Percentiles rank a stretch among this genome's conserved stretches.
phyloP scores from a whole-genome alignment of 2,797 vertebrate genomes.

The Neostethus bicornis region DNA sequence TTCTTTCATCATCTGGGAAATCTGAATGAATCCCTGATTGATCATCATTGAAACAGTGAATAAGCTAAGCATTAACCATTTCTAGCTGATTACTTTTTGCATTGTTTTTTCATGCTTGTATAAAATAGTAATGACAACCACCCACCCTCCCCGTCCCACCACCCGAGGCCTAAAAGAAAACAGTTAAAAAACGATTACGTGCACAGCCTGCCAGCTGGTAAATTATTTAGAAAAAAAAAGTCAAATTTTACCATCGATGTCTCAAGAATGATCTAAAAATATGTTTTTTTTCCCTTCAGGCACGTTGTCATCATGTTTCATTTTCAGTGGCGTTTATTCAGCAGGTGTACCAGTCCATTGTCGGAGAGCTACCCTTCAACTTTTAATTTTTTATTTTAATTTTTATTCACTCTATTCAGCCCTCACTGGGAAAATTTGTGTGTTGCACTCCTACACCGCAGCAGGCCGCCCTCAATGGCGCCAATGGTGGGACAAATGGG shows the following conservation, averaged over 20 bases:
- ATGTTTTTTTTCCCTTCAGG: neutral
- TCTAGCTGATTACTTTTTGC: constrained; percentile 25
- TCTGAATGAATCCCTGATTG: constrained; percentile 21
- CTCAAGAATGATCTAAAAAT: constrained; percentile 1
- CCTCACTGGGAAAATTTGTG: too few relatives aligned
- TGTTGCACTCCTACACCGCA: too few relatives aligned
- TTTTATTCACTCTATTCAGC: too few relatives aligned
- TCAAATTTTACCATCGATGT: neutral
- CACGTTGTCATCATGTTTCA: neutral
- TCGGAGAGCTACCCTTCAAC: too few relatives aligned
- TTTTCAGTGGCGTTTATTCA: neutral
- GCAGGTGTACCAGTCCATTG: too few relatives aligned
- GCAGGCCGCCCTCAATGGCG: too few relatives aligned
- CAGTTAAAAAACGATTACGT: constrained; percentile 6
- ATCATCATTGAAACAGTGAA: constrained; percentile 24
- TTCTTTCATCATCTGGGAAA: constrained; percentile 13
- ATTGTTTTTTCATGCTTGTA: constrained; percentile 1
- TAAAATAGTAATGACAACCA: constrained; percentile 8
- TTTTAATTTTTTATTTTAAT: too few relatives aligned
- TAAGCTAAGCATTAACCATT: constrained; percentile 24
- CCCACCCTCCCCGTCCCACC: neutral
- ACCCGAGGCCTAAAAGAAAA: neutral
- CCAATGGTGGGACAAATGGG: too few relatives aligned
- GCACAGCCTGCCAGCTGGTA: neutral
- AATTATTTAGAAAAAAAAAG: constrained; percentile 7